Conservation (phyloP, 2,113 vertebrate genomes). For the Actenoides lindsayi region DNA sequence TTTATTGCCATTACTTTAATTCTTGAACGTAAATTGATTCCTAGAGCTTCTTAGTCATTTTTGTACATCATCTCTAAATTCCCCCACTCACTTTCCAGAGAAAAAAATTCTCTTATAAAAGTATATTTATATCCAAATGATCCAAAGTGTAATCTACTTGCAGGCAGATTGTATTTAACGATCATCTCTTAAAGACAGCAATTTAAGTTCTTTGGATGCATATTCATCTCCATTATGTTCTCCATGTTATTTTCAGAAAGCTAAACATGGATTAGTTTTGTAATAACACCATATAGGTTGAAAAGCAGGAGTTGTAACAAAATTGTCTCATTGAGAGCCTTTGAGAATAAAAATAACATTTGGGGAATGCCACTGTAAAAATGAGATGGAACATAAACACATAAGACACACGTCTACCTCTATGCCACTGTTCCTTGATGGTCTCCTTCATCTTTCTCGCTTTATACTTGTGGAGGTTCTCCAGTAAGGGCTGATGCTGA, state of each 20-base stretch:
- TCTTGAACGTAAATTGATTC: not conserved
- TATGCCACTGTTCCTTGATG: not conserved
- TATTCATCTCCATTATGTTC: not conserved
- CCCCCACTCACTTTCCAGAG: not conserved
- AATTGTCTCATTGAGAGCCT: not conserved
- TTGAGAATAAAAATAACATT: not conserved
- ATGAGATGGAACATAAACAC: not conserved
- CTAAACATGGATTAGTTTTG: not conserved
- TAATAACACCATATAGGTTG: not conserved
- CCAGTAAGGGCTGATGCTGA: not conserved
- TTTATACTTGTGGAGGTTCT: not conserved
- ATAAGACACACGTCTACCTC: accelerated
- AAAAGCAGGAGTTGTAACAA: not conserved
- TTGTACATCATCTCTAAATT: not conserved
- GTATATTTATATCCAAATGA: not conserved
- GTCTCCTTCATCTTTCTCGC: not conserved
- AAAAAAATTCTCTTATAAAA: not conserved
- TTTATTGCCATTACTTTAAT: not conserved
- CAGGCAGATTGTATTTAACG: slow-evolving; percentile 3
- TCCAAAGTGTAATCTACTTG: not conserved
- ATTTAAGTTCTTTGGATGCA: not conserved
- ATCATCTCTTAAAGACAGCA: not conserved
- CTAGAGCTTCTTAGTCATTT: not conserved
- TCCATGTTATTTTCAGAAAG: not conserved
- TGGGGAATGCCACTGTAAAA: not conserved